A percentile compares a stretch with the other conserved stretches of the same genome.
phyloP scores from a whole-genome alignment of 1,140 invertebrate genomes.

The Zaprionus africanus region DNA sequence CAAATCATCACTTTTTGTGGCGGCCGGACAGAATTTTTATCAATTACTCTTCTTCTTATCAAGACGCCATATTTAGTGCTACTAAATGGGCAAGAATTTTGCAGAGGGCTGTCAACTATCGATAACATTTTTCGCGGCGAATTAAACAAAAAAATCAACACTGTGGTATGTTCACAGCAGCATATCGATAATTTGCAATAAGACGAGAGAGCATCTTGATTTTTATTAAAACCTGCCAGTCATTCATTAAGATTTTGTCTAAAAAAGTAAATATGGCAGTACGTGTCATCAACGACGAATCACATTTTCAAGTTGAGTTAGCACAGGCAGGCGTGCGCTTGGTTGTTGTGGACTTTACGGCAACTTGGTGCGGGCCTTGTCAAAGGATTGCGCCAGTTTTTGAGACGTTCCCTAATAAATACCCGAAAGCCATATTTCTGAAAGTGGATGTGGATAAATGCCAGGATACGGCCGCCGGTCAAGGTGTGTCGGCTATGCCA shows the following conservation, averaged over 20 bases:
- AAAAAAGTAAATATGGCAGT: conserved; percentile 73
- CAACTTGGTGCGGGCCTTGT: conserved; percentile 97
- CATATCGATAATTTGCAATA: background rate
- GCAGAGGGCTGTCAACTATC: background rate
- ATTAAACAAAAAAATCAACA: background rate
- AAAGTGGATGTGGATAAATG: conserved; percentile 98
- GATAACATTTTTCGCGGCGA: conserved; percentile 2
- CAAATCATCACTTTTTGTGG: conserved; percentile 39
- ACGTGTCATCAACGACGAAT: conserved; percentile 87
- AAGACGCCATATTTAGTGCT: conserved; percentile 53
- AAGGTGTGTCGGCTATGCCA: conserved; percentile 97
- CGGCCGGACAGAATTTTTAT: conserved; percentile 42
- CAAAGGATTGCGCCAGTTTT: conserved; percentile 96
- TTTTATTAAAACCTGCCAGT: conserved; percentile 38
- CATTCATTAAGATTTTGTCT: conserved; percentile 33
- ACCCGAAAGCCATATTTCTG: conserved; percentile 95
- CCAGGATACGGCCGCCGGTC: conserved; percentile 91
- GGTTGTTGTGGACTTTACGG: conserved; percentile 97
- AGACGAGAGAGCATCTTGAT: conserved; percentile 12
- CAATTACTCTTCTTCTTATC: conserved; percentile 36
- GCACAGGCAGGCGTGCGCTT: conserved; percentile 92
- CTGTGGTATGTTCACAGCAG: background rate
- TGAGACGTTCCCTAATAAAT: conserved; percentile 93
- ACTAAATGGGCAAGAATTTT: background rate
- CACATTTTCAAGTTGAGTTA: conserved; percentile 93